Evolutionary conservation across 1,140 invertebrate genomes (phyloP), one percentile per base, ranked within the genome.

Genomic region (Philaenus spumarius): DNA sequence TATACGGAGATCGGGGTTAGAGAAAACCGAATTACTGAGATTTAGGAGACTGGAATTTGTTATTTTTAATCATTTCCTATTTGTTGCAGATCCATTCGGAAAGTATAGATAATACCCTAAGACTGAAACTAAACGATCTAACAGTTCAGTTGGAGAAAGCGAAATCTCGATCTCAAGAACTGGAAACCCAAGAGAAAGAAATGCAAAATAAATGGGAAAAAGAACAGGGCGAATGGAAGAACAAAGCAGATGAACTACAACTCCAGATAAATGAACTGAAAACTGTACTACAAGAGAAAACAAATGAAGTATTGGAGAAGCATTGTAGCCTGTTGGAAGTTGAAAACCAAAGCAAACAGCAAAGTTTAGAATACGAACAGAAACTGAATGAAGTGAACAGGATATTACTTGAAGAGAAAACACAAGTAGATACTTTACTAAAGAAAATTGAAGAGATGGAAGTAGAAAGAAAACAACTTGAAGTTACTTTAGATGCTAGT

Each of bases 211-310:
- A 40, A 17, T 40, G 3, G 3, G 26, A 30, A 9, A 30, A 30
- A 30, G 17, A 69, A 37, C 72, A 69, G 60, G 47, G 58, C 3
- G 72, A 75, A 42, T 62, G 76, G 17, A 73, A 75, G 30, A 78
- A 79, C 42, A 76, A 78, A 57, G 69, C 78, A 2, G 62, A 63
- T 0, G 72, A 78, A 24, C 59, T 79, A 20, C 77, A 80, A 63
- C 68, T 35, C 14, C 50, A 71, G 39, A 70, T 77, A 12, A 26
- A 42, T 14, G 19, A 42, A 11, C 20, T 55, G 17, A 12, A 43
- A 39, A 23, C 11, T 40, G 17, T 34, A 61, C 72, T 78, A 3
- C 66, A 73, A 2, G 77, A 80, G 62, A 72, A 69, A 17, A 71
- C 73, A 47, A 69, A 74, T 47, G 69, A 71, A 14, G 60, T 75